These are phyloP conservation scores for Poeciliopsis paucimaculata DNA, from an alignment of 2,797 vertebrate genomes.

Conservation along the genomic window DNA sequence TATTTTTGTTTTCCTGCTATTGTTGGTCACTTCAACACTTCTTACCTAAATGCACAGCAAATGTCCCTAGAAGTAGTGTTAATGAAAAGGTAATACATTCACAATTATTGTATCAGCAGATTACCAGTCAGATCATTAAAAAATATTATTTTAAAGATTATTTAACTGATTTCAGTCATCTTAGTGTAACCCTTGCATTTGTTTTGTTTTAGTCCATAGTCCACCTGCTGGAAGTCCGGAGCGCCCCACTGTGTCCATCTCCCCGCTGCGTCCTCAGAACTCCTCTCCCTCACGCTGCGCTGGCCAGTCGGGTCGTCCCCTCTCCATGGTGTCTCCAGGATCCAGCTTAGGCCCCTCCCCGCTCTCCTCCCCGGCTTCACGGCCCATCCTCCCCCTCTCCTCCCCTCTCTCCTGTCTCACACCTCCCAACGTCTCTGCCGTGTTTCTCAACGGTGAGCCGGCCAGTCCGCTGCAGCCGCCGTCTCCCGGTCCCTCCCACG, in stretches of 20 bases:
- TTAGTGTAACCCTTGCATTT: slow-evolving; percentile 19
- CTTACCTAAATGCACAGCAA: neutral
- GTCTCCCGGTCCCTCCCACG: slow-evolving; percentile 72
- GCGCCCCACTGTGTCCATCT: slow-evolving; percentile 86
- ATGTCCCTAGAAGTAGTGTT: neutral
- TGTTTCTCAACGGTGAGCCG: slow-evolving; percentile 82
- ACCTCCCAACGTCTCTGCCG: slow-evolving; percentile 88
- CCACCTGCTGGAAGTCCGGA: slow-evolving; percentile 85
- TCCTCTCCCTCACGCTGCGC: slow-evolving; percentile 90
- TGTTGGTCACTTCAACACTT: neutral
- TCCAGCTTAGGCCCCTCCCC: slow-evolving; percentile 82
- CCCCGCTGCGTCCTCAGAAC: slow-evolving; percentile 87
- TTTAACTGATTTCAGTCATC: too few species aligned
- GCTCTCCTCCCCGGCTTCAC: slow-evolving; percentile 73
- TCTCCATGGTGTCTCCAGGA: slow-evolving; percentile 85
- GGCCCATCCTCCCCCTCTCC: slow-evolving; percentile 86
- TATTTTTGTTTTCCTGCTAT: neutral
- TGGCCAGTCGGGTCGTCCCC: slow-evolving; percentile 83
- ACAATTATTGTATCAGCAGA: neutral
- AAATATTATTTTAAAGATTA: neutral
- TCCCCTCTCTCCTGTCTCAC: slow-evolving; percentile 91
- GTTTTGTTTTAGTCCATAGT: slow-evolving; percentile 77
- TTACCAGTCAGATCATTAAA: neutral
- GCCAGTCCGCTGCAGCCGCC: slow-evolving; percentile 70
- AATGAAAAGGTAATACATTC: neutral